Conservation (phyloP, 30 jellyfish, hydroid and myxozoan species). For the Euphysa ruthae region DNA sequence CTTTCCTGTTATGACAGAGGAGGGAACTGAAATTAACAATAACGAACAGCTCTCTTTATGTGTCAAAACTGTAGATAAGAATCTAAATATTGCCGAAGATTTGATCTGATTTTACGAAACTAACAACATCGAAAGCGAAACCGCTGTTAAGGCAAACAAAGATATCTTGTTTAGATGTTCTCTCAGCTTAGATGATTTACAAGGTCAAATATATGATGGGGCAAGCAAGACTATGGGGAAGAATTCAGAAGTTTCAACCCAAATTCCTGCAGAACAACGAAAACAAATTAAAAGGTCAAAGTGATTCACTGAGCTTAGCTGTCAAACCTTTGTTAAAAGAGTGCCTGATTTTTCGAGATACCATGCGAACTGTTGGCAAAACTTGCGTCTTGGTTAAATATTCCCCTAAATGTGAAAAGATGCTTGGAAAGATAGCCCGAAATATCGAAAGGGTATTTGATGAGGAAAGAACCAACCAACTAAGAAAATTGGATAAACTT, state of each 20-base stretch:
- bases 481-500: conserved; percentile 14
- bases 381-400: conserved; percentile 46
- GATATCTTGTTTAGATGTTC: too few species aligned
- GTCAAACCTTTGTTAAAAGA: conserved; percentile 13
- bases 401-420: conserved; percentile 60
- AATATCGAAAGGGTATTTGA: conserved; percentile 16
- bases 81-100: too few species aligned
- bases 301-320: conserved; percentile 44
- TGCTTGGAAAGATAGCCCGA: conserved; percentile 41
- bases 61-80: too few species aligned
- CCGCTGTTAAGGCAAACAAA: too few species aligned
- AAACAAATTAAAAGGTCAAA: too few species aligned
- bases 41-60: too few species aligned
- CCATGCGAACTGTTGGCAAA: conserved; percentile 54
- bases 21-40: too few species aligned
- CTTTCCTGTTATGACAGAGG: too few species aligned
- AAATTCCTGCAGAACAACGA: conserved; percentile 13
- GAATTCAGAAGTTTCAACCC: conserved; percentile 33
- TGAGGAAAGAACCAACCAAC: conserved; percentile 15
- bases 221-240: conserved; percentile 56
- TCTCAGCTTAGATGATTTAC: background rate
- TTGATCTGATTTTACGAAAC: too few species aligned
- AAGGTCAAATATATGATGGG: conserved; percentile 42
- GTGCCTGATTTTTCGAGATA: conserved; percentile 8
- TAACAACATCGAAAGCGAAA: too few species aligned